Evolutionary conservation across 2,113 vertebrate genomes (phyloP), one percentile per base, ranked within the genome.

Genomic region (Tachysurus fulvidraco): DNA sequence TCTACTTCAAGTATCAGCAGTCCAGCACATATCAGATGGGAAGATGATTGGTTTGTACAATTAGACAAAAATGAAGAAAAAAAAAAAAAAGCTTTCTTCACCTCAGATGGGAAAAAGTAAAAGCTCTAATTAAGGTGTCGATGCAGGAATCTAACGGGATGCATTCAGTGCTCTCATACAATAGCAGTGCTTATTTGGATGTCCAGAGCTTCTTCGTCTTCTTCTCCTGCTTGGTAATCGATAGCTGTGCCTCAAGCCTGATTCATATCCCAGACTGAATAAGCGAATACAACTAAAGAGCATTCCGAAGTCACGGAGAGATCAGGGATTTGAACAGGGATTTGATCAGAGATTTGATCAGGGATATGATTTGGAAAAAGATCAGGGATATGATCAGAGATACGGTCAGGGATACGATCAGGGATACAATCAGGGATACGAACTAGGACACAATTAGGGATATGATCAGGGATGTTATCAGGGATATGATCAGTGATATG

Each of bases 121-220:
- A 79, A 36, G 87, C 65, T 59, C 25, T 50, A 71, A 65, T 83
- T 78, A 87, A 89, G 83, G 88, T 82, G 82, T 71, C 83, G 46
- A 71, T 50, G 82, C 83, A 83, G 79, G 86, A 41, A 87, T 85
- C 88, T 87, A 67, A 69, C 41, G 84, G 86, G 74, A 84, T 86
- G 60, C 54, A 59, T 60, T 86, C 21, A 4, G 76, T 81, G 81
- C 57, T 73, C 85, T 64, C 59, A 84, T 88, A 59, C 81, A 62
- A 74, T 80, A 62, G 83, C 25, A 76, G 73, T 86, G 76, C 84
- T 91, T 90, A 91, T 90, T 87, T 88, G 85, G 86, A 88, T 89
- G 76, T 77, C 57, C 17, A 60, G 13, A 17, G 44, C 81, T 86
- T 79, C 36, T 85, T 71, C 86, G 83, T 60, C 80, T 77, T 87